A percentile compares a stretch with the other conserved stretches of the same genome.
Conservation (phyloP, 2,797 vertebrate genomes). For the Chromobotia macracanthus region DNA sequence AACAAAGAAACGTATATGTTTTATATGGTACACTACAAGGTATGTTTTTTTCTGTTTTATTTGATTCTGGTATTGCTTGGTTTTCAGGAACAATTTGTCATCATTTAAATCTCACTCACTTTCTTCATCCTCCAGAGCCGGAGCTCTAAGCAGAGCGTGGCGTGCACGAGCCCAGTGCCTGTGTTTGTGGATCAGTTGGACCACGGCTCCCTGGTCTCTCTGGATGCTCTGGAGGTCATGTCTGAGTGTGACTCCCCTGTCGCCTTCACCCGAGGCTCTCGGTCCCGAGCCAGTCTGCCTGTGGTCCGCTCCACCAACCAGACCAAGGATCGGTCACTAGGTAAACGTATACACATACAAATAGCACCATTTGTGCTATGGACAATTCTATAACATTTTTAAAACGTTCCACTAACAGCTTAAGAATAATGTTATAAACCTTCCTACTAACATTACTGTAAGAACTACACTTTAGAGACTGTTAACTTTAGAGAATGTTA, state of each 20-base stretch:
- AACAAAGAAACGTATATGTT: no score
- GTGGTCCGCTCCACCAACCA: slow-evolving; percentile 94
- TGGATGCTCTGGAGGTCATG: slow-evolving; percentile 91
- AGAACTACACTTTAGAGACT: no score
- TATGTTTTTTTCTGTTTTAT: no score
- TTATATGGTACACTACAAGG: no score
- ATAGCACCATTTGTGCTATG: not conserved
- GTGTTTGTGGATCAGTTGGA: slow-evolving; percentile 83
- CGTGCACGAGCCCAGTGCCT: slow-evolving; percentile 79
- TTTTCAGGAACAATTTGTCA: not conserved
- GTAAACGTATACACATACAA: slow-evolving; percentile 69
- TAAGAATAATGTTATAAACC: no score
- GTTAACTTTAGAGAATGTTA: no score
- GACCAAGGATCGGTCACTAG: slow-evolving; percentile 94
- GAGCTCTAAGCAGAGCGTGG: slow-evolving; percentile 83
- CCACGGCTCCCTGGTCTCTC: slow-evolving; percentile 86
- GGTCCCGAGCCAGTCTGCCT: slow-evolving; percentile 90
- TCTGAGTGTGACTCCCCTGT: slow-evolving; percentile 85
- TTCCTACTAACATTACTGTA: no score
- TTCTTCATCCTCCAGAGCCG: slow-evolving; percentile 80
- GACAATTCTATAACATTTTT: no score
- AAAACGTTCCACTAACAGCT: no score
- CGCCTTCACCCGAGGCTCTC: slow-evolving; percentile 88
- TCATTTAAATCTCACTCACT: slow-evolving; percentile 5
- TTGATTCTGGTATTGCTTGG: not conserved